Evolutionary conservation across 2,797 vertebrate genomes (phyloP), one percentile per base, ranked within the genome.

Genomic region (Macropus fuliginosus): DNA sequence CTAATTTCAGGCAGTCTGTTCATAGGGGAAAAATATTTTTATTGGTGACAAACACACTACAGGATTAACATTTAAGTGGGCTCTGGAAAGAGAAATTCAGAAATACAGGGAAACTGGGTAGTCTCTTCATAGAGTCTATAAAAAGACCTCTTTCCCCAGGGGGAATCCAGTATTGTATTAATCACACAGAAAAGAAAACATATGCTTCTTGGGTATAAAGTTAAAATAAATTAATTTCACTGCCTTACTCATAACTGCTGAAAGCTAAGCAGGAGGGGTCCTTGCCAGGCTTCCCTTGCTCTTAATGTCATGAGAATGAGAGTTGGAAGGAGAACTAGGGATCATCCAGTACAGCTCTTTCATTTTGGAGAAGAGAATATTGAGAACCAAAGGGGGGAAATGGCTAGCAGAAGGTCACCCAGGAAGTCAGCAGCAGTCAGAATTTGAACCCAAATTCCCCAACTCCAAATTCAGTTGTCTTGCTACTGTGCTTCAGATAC

Each of bases 41-140:
- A 97, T 96, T 97, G 97, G 96, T 96, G 97, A 98, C 96, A 98
- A 98, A 98, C 97, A 92, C 90, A 97, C 94, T 97, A 90, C 94
- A 8, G 94, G 87, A 96, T 97, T 98, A 98, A 97, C 97, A 97
- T 98, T 98, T 96, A 98, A 98, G 96, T 96, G 92, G 8, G 31
- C 91, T 97, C 96, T 97, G 96, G 93, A 96, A 98, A 97, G 96
- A 97, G 97, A 91, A 97, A 96, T 97, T 97, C 94, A 91, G 95
- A 98, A 97, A 97, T 96, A 2, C 0, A 94, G 97, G 96, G 97
- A 98, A 98, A 98, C 97, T 98, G 97, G 96, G 96, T 96, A 97
- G 96, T 97, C 95, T 98, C 56, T 95, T 97, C 94, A 91, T 92
- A 91, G 97, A 97, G 93, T 95, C 97, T 97, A 96, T 96, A 98